Conservation (phyloP, 2,888 invertebrate species). For the Pecten maximus region DNA sequence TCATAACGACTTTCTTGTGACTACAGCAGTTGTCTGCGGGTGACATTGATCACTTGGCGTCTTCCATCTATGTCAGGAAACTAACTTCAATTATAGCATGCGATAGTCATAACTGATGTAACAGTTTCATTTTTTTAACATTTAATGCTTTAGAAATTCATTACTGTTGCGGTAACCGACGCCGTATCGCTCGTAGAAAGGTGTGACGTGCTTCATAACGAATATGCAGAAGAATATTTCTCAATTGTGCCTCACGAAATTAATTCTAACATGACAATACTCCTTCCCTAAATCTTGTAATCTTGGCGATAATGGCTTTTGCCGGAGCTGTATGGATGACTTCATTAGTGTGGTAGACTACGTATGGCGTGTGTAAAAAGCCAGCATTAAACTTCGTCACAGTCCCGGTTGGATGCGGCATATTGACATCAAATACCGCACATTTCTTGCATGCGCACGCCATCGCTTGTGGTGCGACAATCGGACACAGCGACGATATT, state of each 20-base stretch:
- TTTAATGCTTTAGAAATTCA: not conserved
- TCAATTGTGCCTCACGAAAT: constrained; percentile 11
- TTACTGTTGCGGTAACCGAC: not conserved
- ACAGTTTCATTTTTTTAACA: not conserved
- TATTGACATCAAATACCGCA: not conserved
- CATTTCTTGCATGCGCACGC: not conserved
- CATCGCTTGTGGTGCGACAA: not conserved
- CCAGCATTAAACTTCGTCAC: not conserved
- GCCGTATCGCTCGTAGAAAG: not conserved
- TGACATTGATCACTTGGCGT: not conserved
- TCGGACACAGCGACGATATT: not conserved
- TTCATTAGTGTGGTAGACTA: not conserved
- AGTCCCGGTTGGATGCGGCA: not conserved
- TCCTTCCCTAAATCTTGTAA: constrained; percentile 4
- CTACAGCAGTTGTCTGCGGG: not conserved
- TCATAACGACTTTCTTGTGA: not conserved
- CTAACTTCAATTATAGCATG: not conserved
- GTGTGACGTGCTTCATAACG: not conserved
- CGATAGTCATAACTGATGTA: not conserved
- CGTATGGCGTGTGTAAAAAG: not conserved
- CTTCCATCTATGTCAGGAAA: not conserved
- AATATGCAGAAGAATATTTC: not conserved
- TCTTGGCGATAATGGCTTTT: constrained; percentile 4
- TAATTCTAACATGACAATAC: constrained; percentile 1
- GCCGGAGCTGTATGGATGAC: not conserved